A percentile compares a stretch with the other conserved stretches of the same genome.
phyloP scores from a whole-genome alignment of 2,113 vertebrate species.

The Eubucco bourcierii region DNA sequence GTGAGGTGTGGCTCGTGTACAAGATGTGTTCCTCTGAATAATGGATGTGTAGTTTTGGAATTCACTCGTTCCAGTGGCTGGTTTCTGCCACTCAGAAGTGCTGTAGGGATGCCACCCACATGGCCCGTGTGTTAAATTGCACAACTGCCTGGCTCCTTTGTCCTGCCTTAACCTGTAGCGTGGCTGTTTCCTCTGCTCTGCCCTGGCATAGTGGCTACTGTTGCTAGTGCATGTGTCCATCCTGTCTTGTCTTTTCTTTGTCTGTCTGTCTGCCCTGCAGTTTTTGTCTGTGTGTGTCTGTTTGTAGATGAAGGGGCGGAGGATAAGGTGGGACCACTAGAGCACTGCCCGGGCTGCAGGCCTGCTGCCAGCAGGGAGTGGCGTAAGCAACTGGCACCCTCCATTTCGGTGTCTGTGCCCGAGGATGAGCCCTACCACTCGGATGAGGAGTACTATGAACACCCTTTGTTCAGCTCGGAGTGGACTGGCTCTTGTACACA shows the following conservation, averaged over 20 bases:
- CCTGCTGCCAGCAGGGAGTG: conserved; percentile 76
- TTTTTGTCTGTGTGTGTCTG: conserved; percentile 92
- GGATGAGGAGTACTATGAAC: conserved; percentile 93
- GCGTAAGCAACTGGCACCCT: conserved; percentile 88
- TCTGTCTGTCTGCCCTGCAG: conserved; percentile 79
- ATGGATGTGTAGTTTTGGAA: neutral
- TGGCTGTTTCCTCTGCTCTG: conserved; percentile 56
- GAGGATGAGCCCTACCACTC: conserved; percentile 91
- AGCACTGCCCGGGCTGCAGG: conserved; percentile 82
- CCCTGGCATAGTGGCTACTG: neutral
- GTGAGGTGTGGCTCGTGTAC: neutral
- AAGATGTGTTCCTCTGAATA: neutral
- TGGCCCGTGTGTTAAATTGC: neutral
- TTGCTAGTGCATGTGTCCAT: conserved; percentile 32
- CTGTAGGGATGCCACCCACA: fast-evolving
- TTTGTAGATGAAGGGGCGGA: conserved; percentile 95
- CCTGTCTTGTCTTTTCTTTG: conserved; percentile 36
- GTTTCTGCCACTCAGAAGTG: neutral
- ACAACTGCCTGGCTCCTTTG: neutral
- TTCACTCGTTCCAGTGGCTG: fast-evolving
- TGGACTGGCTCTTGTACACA: conserved; percentile 85
- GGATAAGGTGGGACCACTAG: conserved; percentile 90
- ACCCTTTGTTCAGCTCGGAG: conserved; percentile 93
- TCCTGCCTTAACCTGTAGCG: neutral
- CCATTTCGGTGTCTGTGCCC: conserved; percentile 93